A percentile compares a stretch with the other conserved stretches of the same genome.
Conservation (phyloP, 2,113 vertebrate genomes). For the Circaetus gallicus region DNA sequence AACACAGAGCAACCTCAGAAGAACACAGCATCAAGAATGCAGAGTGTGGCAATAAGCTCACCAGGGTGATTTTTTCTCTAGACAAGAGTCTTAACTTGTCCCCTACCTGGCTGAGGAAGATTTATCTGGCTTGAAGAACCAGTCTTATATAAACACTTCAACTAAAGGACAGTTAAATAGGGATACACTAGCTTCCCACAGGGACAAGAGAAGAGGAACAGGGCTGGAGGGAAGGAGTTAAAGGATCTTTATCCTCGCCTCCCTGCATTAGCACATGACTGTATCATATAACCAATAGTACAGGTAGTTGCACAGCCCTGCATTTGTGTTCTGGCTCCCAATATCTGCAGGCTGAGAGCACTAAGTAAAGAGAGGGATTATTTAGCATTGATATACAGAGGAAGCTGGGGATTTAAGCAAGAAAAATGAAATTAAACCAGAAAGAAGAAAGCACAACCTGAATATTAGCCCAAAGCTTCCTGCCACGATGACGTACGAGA, state of each 20-base stretch:
- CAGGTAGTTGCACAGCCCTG: neutral
- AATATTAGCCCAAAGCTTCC: neutral
- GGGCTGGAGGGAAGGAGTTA: neutral
- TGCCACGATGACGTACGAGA: rapidly evolving
- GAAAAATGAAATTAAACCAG: neutral
- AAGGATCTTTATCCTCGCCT: neutral
- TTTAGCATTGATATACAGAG: neutral
- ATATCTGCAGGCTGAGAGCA: neutral
- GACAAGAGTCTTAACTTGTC: neutral
- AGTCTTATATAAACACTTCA: neutral
- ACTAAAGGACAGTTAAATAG: neutral
- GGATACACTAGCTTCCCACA: neutral
- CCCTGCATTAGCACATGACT: neutral
- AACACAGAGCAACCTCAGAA: neutral
- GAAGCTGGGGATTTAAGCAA: neutral
- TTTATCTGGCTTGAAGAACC: neutral
- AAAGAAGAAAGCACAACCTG: neutral
- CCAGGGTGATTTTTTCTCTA: neutral
- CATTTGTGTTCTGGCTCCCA: neutral
- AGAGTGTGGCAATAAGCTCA: neutral
- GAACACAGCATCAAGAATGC: neutral
- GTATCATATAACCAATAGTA: neutral
- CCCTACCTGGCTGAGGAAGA: neutral
- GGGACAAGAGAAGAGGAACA: neutral
- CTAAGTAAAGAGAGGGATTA: neutral